phyloP scores from a whole-genome alignment of 2,113 vertebrate genomes.

The Lycaon pictus region DNA sequence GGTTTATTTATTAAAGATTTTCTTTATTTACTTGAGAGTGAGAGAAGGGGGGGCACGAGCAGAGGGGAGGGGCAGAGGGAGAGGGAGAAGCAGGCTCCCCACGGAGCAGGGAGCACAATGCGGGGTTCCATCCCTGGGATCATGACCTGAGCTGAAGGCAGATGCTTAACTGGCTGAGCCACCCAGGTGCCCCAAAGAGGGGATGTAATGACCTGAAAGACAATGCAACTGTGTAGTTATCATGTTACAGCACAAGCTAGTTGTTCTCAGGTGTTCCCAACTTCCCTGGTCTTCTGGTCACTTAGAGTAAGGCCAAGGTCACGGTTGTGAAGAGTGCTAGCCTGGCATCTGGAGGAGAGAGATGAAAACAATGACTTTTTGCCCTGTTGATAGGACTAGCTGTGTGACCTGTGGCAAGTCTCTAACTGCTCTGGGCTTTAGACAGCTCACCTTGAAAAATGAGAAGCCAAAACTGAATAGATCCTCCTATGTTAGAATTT shows the following conservation, averaged over 20 bases:
- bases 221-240: background rate
- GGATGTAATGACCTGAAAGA: background rate
- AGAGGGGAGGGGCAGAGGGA: background rate
- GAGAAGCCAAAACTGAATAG: background rate
- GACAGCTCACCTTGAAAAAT: slow-evolving; percentile 34
- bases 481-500: background rate
- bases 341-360: background rate
- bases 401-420: background rate
- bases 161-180: background rate
- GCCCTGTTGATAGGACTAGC: background rate
- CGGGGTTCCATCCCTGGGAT: background rate
- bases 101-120: background rate
- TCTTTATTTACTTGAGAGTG: background rate
- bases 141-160: background rate
- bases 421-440: background rate
- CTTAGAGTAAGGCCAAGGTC: background rate
- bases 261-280: background rate
- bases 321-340: background rate
- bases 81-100: background rate
- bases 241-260: background rate
- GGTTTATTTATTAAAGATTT: background rate
- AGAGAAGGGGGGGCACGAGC: background rate
- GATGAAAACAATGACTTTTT: background rate
- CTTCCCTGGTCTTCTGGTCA: background rate
- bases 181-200: background rate